Evolutionary conservation across 1,140 invertebrate species (phyloP).

Genomic region (Lysiphlebus fabarum): DNA sequence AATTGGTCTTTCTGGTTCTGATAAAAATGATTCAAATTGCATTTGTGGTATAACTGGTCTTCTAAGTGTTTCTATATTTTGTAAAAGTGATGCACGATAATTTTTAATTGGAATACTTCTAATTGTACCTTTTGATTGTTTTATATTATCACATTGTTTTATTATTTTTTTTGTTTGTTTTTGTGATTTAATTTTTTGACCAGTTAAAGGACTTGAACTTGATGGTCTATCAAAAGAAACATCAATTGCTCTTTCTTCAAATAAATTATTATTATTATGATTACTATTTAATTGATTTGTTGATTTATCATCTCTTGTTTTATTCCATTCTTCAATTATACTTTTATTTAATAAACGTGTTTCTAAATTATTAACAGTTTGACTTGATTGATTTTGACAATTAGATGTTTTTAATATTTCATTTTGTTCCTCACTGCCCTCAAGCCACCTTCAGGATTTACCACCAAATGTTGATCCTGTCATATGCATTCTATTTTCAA

Average conservation of each 20-base stretch:
- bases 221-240: slow-evolving; percentile 30
- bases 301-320: slow-evolving; percentile 24
- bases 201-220: neutral
- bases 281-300: neutral
- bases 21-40: slow-evolving; percentile 35
- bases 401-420: neutral
- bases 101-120: slow-evolving; percentile 43
- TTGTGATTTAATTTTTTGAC: slow-evolving; percentile 6
- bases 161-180: slow-evolving; percentile 2
- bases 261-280: slow-evolving; percentile 32
- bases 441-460: slow-evolving; percentile 53
- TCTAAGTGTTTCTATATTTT: slow-evolving; percentile 37
- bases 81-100: slow-evolving; percentile 37
- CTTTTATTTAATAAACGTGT: slow-evolving; percentile 25
- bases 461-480: slow-evolving; percentile 43
- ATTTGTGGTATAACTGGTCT: slow-evolving; percentile 31
- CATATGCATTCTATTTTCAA: slow-evolving; percentile 48
- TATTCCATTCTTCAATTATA: slow-evolving; percentile 40
- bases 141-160: slow-evolving; percentile 20
- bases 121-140: slow-evolving; percentile 24
- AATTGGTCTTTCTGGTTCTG: slow-evolving; percentile 25
- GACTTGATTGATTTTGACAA: neutral
- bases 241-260: slow-evolving; percentile 44
- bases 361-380: slow-evolving; percentile 5
- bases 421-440: slow-evolving; percentile 40